Conservation (phyloP, 23 tunicate genomes). For the Styela plicata region DNA sequence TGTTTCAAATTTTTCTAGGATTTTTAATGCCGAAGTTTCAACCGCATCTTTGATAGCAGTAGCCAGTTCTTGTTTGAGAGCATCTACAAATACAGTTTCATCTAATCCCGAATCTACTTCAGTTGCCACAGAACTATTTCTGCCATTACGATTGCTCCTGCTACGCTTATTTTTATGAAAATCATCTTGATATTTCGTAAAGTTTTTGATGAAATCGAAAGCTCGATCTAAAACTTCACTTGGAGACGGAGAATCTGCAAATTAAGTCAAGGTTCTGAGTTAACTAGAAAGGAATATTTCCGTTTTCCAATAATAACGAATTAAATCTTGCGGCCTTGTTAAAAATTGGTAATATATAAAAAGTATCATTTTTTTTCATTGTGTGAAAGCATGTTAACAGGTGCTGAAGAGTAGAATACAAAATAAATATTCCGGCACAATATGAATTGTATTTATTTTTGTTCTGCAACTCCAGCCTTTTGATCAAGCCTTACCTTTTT, state of each 20-base stretch:
- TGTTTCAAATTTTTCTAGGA: constrained; percentile 4
- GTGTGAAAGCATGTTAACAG: too few relatives aligned
- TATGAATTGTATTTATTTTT: too few relatives aligned
- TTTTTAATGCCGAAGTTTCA: constrained; percentile 9
- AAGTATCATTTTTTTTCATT: too few relatives aligned
- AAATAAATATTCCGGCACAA: too few relatives aligned
- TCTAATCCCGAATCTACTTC: neutral
- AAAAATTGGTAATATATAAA: too few relatives aligned
- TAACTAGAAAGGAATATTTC: too few relatives aligned
- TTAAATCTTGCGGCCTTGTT: too few relatives aligned
- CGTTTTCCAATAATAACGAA: too few relatives aligned
- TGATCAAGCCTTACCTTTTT: neutral
- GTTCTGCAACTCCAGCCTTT: too few relatives aligned
- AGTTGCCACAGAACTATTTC: neutral
- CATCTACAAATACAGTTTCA: constrained; percentile 2
- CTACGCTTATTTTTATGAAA: neutral
- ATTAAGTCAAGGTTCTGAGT: too few relatives aligned
- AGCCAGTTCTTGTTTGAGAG: constrained; percentile 8
- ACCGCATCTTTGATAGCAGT: neutral
- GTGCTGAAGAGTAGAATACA: too few relatives aligned
- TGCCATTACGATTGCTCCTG: neutral
- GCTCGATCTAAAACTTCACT: neutral
- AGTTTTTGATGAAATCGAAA: neutral
- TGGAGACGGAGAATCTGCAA: neutral
- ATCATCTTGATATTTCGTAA: neutral